Percentiles rank a stretch among this genome's conserved stretches.
Conservation (phyloP, 1,140 invertebrate genomes). For the Philotrypesis tridentata region DNA sequence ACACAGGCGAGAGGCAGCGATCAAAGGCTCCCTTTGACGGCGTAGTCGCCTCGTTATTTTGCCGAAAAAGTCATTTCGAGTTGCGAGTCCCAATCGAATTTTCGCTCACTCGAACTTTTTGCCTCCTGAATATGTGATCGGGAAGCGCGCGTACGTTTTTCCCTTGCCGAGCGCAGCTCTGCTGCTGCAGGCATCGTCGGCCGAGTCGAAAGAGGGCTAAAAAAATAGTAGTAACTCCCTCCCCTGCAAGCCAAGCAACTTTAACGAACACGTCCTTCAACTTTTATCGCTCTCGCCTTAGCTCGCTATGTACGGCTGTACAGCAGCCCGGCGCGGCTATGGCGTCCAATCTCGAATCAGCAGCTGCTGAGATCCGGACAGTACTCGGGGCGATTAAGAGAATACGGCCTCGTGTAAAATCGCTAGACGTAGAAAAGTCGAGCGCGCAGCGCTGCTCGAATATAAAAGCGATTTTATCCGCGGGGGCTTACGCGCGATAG, state of each 20-base stretch:
- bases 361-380: neutral
- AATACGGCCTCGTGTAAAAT: neutral
- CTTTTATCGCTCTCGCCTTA: neutral
- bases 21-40: neutral
- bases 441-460: neutral
- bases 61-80: constrained; percentile 4
- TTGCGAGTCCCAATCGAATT: constrained; percentile 17
- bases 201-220: neutral
- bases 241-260: neutral
- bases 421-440: neutral
- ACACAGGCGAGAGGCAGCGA: neutral
- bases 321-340: neutral
- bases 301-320: too few species aligned
- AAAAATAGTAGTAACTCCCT: neutral
- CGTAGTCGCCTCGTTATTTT: neutral
- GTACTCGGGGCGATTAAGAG: constrained; percentile 13
- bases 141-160: neutral
- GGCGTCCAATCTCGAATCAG: neutral
- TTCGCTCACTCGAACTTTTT: constrained; percentile 6
- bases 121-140: neutral
- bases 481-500: neutral
- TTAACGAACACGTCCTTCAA: neutral
- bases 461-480: neutral
- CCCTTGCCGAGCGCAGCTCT: too few species aligned
- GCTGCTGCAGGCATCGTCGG: too few species aligned